Conservation (phyloP, 2,888 invertebrate genomes). For the Galeopsomyia nigrocyanea region DNA sequence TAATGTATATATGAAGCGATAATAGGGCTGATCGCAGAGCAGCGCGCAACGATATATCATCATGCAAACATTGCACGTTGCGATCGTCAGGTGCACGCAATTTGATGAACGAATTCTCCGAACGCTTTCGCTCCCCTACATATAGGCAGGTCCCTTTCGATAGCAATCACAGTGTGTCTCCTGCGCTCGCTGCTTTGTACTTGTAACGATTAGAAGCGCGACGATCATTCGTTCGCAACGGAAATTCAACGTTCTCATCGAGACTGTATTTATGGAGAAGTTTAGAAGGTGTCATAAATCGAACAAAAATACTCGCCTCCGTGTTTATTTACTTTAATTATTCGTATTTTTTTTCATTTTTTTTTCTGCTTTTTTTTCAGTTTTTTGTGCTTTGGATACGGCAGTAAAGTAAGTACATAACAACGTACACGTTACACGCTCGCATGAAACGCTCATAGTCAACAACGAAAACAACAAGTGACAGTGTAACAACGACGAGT, state of each 20-base stretch:
- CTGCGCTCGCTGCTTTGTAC: too few species aligned
- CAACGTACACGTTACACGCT: constrained; percentile 7
- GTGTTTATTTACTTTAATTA: constrained; percentile 8
- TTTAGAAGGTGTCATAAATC: background rate
- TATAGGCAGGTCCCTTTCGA: too few species aligned
- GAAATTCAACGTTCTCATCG: background rate
- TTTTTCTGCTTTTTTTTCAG: background rate
- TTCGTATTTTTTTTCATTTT: background rate
- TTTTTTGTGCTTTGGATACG: constrained; percentile 3
- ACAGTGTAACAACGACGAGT: too few species aligned
- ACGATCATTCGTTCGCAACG: constrained; percentile 4
- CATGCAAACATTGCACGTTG: too few species aligned
- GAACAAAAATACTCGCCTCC: background rate
- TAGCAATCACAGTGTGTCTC: too few species aligned
- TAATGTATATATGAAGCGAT: background rate
- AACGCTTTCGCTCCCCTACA: too few species aligned
- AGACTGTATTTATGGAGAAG: background rate
- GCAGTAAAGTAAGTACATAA: constrained; percentile 34
- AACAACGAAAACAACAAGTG: too few species aligned
- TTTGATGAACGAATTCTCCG: too few species aligned
- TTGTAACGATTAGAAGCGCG: constrained; percentile 25
- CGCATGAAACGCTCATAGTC: too few species aligned
- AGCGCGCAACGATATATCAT: too few species aligned
- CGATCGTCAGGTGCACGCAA: too few species aligned
- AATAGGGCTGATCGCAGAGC: too few species aligned